Percentiles rank a stretch among this genome's conserved stretches.
These are phyloP conservation scores for Leucoptera coffeella DNA, from an alignment of 2,888 invertebrate genomes.

Conservation along the genomic window DNA sequence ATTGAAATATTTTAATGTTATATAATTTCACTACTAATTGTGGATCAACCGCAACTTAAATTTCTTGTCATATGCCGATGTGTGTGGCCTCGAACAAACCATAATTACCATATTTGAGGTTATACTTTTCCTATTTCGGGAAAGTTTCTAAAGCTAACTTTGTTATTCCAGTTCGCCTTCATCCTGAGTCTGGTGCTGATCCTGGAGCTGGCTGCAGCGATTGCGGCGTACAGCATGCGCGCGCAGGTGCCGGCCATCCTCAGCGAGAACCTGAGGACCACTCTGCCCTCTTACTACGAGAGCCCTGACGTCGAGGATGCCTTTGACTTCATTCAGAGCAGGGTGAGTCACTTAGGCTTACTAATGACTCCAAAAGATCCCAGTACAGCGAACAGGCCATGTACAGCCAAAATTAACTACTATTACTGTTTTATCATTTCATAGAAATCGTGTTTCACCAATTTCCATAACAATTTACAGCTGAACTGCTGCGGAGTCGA, in stretches of 20 bases:
- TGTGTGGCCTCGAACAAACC: no score
- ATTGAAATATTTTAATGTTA: no score
- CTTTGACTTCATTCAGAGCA: conserved; percentile 72
- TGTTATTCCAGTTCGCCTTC: conserved; percentile 73
- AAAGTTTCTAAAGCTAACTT: no score
- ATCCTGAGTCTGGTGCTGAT: conserved; percentile 71
- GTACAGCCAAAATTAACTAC: no score
- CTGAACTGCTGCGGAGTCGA: conserved; percentile 63
- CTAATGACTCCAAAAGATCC: background rate
- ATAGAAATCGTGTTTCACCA: no score
- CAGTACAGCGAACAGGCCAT: no score
- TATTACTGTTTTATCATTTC: no score
- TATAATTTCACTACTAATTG: no score
- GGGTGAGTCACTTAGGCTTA: conserved; percentile 53
- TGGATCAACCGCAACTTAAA: no score
- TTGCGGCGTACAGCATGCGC: conserved; percentile 70
- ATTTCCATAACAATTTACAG: conserved; percentile 36
- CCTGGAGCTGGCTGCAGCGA: conserved; percentile 74
- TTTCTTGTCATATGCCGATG: no score
- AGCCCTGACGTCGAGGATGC: conserved; percentile 55
- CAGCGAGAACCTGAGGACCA: conserved; percentile 51
- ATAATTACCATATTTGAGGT: no score
- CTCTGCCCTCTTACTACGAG: conserved; percentile 54
- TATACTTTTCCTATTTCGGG: no score
- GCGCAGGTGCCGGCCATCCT: conserved; percentile 52